Evolutionary conservation across 2,888 invertebrate species (phyloP).

Genomic region (Campoplex capitator): DNA sequence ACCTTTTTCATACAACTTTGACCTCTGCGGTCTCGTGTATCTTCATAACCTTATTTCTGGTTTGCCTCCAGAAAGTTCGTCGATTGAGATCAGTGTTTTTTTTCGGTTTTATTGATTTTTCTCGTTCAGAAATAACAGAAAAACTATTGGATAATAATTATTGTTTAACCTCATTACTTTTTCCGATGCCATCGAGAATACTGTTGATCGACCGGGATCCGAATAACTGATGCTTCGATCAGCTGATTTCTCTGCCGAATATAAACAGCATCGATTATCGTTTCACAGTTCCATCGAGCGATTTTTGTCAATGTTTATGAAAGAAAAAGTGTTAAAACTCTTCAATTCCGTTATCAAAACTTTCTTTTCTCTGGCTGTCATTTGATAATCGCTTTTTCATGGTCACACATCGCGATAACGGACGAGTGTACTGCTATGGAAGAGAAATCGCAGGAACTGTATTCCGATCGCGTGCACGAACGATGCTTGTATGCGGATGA

Average conservation of each 20-base stretch:
- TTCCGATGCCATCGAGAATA: not conserved
- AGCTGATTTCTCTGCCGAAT: not conserved
- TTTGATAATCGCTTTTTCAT: conserved; percentile 1
- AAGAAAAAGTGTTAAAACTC: not conserved
- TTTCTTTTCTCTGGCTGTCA: not conserved
- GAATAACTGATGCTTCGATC: not conserved
- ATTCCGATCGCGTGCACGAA: not conserved
- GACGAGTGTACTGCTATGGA: not conserved
- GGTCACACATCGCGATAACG: not conserved
- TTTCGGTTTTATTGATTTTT: not conserved
- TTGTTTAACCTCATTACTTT: not conserved
- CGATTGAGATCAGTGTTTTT: not conserved
- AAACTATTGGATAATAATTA: not conserved
- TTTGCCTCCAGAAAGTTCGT: not conserved
- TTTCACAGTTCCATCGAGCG: not conserved
- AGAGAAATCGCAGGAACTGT: not conserved
- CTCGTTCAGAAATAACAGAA: not conserved
- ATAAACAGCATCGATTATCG: not conserved
- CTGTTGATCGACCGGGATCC: not conserved
- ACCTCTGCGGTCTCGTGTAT: not conserved
- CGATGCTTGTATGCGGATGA: not conserved
- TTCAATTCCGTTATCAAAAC: not conserved
- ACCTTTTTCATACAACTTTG: conserved; percentile 17
- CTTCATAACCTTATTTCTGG: conserved; percentile 6
- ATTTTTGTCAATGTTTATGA: not conserved